phyloP scores from a whole-genome alignment of 2,888 invertebrate genomes.

The Nebria salina region DNA sequence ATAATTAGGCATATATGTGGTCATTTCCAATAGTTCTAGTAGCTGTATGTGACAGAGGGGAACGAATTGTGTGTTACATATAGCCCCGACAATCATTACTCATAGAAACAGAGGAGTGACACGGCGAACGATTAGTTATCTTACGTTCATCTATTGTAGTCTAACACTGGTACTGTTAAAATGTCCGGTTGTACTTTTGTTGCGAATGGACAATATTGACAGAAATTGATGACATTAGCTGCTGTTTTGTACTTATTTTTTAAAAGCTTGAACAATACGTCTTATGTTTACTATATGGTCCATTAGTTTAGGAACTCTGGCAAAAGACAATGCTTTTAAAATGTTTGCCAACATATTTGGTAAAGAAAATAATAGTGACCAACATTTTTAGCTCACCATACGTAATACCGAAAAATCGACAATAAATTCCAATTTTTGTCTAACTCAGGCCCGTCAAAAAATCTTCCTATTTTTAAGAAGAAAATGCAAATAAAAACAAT shows the following conservation, averaged over 20 bases:
- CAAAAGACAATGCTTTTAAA: conserved; percentile 12
- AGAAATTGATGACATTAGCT: conserved; percentile 7
- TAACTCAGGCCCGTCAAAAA: too few species aligned
- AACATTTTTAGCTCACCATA: too few species aligned
- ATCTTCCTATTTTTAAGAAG: too few species aligned
- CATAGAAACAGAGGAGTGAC: background rate
- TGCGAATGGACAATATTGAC: background rate
- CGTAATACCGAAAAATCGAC: too few species aligned
- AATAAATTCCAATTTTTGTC: too few species aligned
- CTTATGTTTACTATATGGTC: conserved; percentile 10
- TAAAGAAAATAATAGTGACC: background rate
- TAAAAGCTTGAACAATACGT: conserved; percentile 7
- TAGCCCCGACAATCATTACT: background rate
- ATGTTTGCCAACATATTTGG: conserved; percentile 6
- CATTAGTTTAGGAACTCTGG: background rate
- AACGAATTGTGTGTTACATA: background rate
- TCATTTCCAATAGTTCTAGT: background rate
- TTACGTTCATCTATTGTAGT: background rate
- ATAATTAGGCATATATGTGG: background rate
- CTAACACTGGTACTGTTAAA: background rate
- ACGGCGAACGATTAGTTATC: background rate
- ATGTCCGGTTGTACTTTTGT: conserved; percentile 4
- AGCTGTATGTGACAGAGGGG: background rate
- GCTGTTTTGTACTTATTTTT: background rate
- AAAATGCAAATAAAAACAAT: too few species aligned